Conservation (phyloP, 2,113 vertebrate species). For the Brachypodius melanocephalos region DNA sequence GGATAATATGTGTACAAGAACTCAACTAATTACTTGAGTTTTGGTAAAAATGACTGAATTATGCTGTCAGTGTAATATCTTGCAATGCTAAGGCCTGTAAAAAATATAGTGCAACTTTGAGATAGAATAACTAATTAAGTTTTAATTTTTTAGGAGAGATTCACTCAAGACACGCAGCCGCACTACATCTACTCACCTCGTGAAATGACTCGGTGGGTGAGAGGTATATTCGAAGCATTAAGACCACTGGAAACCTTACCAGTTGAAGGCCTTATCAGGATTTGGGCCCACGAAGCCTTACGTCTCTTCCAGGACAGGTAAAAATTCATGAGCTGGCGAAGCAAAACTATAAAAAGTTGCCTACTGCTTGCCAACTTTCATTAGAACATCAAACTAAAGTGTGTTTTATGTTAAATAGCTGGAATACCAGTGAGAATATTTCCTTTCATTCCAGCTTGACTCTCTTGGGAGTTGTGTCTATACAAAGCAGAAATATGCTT, state of each 20-base stretch:
- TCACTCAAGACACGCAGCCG: conserved; percentile 96
- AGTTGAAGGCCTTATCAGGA: conserved; percentile 95
- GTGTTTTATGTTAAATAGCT: not conserved
- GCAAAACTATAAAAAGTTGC: not conserved
- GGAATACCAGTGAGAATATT: not conserved
- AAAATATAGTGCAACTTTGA: not conserved
- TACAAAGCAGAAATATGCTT: not conserved
- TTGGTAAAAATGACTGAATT: not conserved
- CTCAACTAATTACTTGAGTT: not conserved
- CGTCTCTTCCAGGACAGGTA: conserved; percentile 98
- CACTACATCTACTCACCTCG: conserved; percentile 99
- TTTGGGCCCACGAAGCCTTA: conserved; percentile 98
- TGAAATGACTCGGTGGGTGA: conserved; percentile 98
- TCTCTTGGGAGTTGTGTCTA: not conserved
- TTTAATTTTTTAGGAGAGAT: conserved; percentile 83
- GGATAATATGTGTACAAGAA: not conserved
- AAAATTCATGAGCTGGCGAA: not conserved
- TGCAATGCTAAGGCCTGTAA: not conserved
- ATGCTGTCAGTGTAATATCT: not conserved
- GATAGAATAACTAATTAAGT: not conserved
- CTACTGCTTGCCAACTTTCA: not conserved
- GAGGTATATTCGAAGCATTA: conserved; percentile 94
- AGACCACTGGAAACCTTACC: conserved; percentile 93
- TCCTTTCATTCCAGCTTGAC: not conserved
- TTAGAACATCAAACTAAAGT: not conserved